Evolutionary conservation across 1,140 invertebrate species (phyloP), one percentile per base, ranked within the genome.

Genomic region (Brachionus calyciflorus): DNA sequence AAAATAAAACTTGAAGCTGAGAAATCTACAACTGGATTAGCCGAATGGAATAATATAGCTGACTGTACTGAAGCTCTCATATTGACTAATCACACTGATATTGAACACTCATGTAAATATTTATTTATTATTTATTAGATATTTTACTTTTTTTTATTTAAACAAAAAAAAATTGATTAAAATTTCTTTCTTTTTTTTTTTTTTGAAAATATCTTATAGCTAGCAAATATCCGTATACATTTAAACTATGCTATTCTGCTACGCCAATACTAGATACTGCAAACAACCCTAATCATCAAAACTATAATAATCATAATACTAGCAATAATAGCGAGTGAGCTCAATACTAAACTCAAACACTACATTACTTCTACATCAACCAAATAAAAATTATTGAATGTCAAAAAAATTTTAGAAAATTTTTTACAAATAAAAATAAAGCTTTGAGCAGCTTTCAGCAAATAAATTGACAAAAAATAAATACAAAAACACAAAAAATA

Each of bases 241-340:
- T 70, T 48, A 70, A 70, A 70, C 68, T 70, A 6, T 70, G 68
- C 48, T 70, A 49, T 28, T 70, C 68, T 48, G 48, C 68, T 30
- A 70, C 68, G 30, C 68, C 68, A 37, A 70, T 70, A 2, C 28
- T 70, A 49, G 44, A 49, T 28, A 24, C 19, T 14, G 17, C 44
- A 51, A 70, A 49, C 26, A 46, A 19, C 37, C n/a, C n/a, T n/a
- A 48, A 69, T 69, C 44, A 26, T 49, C n/a, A 49, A 19, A 51
- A 48, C 37, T 30, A 49, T 70, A 49, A 37, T 48, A 70, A 51
- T 19, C 10, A 49, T 49, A 51, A 51, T 30, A 70, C 40, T 69
- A 44, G 63, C 44, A 69, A 69, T 69, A 69, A 48, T 69, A 69
- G 63, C 44, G 28, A 69, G 10, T 46, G 40, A 69, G 63, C 44